These are phyloP conservation scores for Meda fulgida DNA, from an alignment of 2,797 vertebrate species.

Conservation along the genomic window DNA sequence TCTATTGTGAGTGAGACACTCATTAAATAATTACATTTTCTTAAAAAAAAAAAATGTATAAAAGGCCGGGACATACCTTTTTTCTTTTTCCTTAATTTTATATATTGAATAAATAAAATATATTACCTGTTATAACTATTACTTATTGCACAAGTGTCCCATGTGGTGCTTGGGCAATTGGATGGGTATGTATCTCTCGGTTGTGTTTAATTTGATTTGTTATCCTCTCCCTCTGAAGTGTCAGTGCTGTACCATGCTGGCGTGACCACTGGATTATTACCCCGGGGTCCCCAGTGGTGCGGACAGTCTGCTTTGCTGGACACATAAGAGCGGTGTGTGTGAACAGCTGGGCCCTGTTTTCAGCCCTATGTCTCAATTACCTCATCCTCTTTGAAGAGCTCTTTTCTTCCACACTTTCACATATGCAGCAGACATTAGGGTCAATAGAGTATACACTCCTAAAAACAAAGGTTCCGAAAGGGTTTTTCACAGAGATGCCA, in stretches of 20 bases:
- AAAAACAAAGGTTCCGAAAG: not conserved
- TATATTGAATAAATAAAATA: not conserved
- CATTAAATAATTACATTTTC: not conserved
- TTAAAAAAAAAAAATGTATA: too few relatives aligned
- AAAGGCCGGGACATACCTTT: too few relatives aligned
- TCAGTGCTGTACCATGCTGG: constrained; percentile 63
- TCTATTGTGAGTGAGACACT: not conserved
- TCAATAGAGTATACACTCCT: constrained; percentile 52
- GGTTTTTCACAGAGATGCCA: not conserved
- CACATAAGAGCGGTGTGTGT: constrained; percentile 69
- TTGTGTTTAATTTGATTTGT: constrained; percentile 59
- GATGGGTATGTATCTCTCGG: constrained; percentile 16
- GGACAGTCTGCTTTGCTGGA: constrained; percentile 61
- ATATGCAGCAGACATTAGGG: constrained; percentile 73
- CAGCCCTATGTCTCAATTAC: constrained; percentile 76
- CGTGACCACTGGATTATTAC: constrained; percentile 73
- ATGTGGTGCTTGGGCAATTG: not conserved
- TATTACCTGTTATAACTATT: not conserved
- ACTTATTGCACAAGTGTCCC: not conserved
- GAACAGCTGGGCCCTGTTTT: constrained; percentile 82
- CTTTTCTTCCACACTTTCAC: constrained; percentile 77
- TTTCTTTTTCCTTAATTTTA: not conserved
- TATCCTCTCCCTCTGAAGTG: constrained; percentile 61
- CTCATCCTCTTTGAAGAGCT: constrained; percentile 77
- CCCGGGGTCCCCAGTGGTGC: constrained; percentile 71